Evolutionary conservation across 2,888 invertebrate genomes (phyloP).

Genomic region (Drosophila cracens): DNA sequence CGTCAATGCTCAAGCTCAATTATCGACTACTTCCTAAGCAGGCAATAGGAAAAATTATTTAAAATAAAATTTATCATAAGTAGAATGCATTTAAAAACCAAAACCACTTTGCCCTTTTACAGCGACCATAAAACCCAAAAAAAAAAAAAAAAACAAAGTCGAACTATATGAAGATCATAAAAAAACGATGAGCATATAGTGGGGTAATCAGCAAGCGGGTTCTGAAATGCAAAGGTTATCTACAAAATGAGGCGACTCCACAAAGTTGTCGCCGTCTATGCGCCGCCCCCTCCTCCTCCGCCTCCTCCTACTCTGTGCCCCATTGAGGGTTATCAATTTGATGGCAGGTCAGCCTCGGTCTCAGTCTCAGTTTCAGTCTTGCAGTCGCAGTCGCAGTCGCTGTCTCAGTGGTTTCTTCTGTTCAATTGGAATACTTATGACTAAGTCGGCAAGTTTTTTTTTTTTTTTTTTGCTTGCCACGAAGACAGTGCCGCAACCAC

Average conservation of each 20-base stretch:
- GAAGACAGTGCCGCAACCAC: constrained; percentile 14
- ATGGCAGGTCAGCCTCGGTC: constrained; percentile 53
- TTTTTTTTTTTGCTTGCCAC: constrained; percentile 30
- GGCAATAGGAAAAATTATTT: constrained; percentile 37
- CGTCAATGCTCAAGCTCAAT: constrained; percentile 22
- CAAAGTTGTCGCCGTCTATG: constrained; percentile 55
- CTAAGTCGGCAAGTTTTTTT: constrained; percentile 62
- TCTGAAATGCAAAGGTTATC: constrained; percentile 62
- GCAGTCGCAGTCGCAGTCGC: constrained; percentile 8
- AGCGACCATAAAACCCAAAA: constrained; percentile 36
- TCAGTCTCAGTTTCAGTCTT: constrained; percentile 2
- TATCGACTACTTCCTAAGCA: constrained; percentile 25
- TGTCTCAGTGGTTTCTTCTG: constrained; percentile 60
- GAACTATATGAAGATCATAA: constrained; percentile 24
- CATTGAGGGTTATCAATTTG: constrained; percentile 64
- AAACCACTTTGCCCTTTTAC: constrained; percentile 60
- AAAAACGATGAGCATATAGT: constrained; percentile 24
- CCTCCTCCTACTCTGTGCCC: not conserved
- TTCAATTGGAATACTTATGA: constrained; percentile 67
- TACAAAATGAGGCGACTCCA: constrained; percentile 10
- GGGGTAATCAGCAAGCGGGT: constrained; percentile 21
- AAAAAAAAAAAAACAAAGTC: not conserved
- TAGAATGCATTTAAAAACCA: constrained; percentile 57
- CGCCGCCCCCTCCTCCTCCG: not conserved
- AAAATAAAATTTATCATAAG: constrained; percentile 57